Base-by-base conservation (phyloP, 2,888 invertebrate genomes). In the Epinotia ramella region DNA sequence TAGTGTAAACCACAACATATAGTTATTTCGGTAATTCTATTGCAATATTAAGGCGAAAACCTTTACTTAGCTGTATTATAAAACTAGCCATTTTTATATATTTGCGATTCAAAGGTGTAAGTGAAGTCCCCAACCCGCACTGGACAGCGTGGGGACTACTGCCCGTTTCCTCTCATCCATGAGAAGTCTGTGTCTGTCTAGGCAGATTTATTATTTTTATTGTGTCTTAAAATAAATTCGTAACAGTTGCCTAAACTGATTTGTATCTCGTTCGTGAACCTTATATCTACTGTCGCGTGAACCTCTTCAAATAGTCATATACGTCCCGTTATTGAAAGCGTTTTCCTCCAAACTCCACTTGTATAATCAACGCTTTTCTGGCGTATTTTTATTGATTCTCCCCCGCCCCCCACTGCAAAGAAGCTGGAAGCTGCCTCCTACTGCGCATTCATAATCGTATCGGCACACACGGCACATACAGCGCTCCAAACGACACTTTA, bases 321-420 rank as follows among this genome's bases (percentile, higher is more conserved):
- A 82, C 84, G 84, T 84, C 86, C 83, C 83, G 85, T 89, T 89
- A 90, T 91, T 90, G 89, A 89, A 89, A 90, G 85, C 87, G 86
- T 88, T 89, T 91, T 90, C 87, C 88, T 86, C 86, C 85, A 87
- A 90, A 90, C 88, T 91, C 90, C 87, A 88, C 91, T 91, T 91
- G 92, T 93, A 92, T 93, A 93, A 94, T 93, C 93, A 94, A 93
- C 92, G 92, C 90, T 92, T 92, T 93, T 91, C 92, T 92, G 91
- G 92, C 92, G 93, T 93, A 93, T 93, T 94, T 93, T 94, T 94
- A 94, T 94, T 94, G 94, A 94, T 94, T 93, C 92, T 86, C 88
- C 87, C 88, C 80, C 83, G 84, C 88, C 86, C 85, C 89, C 87
- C 88, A 85, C 86, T 83, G 84, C 81, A 83, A 89, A 90, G 89